phyloP scores from a whole-genome alignment of 2,797 vertebrate genomes.

The Sorex maritimensis region DNA sequence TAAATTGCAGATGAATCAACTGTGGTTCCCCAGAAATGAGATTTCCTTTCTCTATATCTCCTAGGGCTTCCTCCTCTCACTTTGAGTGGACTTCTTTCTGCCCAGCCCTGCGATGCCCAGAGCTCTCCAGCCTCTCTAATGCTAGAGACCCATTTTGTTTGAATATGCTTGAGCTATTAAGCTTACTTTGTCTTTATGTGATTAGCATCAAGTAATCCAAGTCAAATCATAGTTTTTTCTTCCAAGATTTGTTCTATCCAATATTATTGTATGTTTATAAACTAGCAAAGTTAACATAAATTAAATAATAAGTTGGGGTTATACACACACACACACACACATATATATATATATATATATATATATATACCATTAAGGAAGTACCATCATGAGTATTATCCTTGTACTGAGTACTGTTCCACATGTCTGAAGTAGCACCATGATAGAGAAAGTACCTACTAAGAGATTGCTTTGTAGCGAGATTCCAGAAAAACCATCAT shows the following conservation, averaged over 20 bases:
- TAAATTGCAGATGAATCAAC: too few species aligned
- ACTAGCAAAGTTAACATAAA: slow-evolving; percentile 2
- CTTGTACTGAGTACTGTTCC: background rate
- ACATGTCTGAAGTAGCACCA: background rate
- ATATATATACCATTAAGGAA: background rate
- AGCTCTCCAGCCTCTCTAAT: too few species aligned
- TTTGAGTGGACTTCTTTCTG: too few species aligned
- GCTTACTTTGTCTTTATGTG: background rate
- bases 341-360: too few species aligned
- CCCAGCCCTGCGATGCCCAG: too few species aligned
- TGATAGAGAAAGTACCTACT: background rate
- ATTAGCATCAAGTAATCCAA: background rate
- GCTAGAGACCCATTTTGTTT: background rate
- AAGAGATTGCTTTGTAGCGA: background rate
- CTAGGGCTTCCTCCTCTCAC: too few species aligned
- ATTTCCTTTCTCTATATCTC: too few species aligned
- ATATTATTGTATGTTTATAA: slow-evolving; percentile 29
- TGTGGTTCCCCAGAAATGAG: too few species aligned
- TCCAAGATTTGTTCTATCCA: background rate
- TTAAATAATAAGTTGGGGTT: background rate
- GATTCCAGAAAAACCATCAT: background rate
- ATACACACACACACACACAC: too few species aligned
- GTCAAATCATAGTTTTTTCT: background rate
- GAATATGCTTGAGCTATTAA: background rate
- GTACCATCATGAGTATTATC: background rate